A percentile compares a stretch with the other conserved stretches of the same genome.
phyloP scores from a whole-genome alignment of 2,113 vertebrate species.

The Salvator merianae region DNA sequence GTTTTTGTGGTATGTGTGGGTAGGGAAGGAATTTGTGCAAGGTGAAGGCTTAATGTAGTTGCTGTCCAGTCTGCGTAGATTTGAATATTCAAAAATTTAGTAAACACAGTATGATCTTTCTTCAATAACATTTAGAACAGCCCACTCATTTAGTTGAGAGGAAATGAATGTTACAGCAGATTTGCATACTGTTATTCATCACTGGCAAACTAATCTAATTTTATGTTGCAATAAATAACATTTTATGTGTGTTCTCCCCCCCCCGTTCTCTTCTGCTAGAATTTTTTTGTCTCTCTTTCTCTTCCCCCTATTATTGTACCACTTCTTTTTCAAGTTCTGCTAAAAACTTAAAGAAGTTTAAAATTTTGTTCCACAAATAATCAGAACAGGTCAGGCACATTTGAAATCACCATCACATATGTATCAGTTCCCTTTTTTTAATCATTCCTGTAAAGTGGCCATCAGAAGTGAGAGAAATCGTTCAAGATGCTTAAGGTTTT shows the following conservation, averaged over 20 bases:
- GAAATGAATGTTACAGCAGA: neutral
- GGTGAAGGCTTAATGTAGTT: too few species aligned
- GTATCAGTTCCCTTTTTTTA: neutral
- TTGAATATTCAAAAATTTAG: neutral
- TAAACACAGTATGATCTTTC: neutral
- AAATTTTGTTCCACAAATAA: neutral
- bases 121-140: neutral
- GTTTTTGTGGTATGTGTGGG: too few species aligned
- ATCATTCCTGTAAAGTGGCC: neutral
- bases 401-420: neutral
- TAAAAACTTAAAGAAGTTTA: neutral
- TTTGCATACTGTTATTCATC: neutral
- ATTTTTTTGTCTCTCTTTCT: neutral
- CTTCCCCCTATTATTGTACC: neutral
- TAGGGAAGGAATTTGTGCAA: neutral
- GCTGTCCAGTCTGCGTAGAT: neutral
- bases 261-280: neutral
- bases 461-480: neutral
- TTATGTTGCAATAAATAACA: neutral
- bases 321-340: neutral
- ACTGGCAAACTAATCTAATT: neutral
- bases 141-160: neutral
- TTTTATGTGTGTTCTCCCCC: neutral
- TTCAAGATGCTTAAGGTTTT: neutral
- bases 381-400: neutral